Evolutionary conservation across 2,888 invertebrate species (phyloP).

Genomic region (Lysandra coridon): DNA sequence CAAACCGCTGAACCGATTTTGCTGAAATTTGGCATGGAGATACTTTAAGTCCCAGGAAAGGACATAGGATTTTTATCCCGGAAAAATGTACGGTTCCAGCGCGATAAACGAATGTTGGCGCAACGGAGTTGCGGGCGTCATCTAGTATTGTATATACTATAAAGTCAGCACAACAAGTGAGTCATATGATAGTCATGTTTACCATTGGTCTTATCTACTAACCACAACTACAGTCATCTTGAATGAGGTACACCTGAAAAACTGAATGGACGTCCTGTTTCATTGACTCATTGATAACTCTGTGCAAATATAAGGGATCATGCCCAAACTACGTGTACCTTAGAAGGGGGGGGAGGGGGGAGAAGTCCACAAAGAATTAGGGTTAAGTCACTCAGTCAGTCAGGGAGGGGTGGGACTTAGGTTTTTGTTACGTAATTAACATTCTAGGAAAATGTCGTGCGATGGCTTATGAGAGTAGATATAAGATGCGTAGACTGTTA

Average conservation of each 20-base stretch:
- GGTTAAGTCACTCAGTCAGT: neutral
- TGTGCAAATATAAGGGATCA: neutral
- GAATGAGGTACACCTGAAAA: constrained; percentile 1
- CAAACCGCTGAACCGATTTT: no score
- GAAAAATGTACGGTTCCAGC: no score
- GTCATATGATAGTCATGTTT: neutral
- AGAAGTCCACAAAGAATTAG: neutral
- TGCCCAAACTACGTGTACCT: neutral
- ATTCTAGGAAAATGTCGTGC: neutral
- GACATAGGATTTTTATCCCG: no score
- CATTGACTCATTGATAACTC: neutral
- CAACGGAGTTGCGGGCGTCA: no score
- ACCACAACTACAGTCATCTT: constrained; percentile 5
- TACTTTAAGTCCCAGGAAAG: no score
- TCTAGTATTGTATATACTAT: no score
- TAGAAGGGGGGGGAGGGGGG: neutral
- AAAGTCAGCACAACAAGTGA: neutral
- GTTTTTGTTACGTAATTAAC: no score
- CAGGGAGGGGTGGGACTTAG: neutral
- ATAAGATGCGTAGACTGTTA: no score
- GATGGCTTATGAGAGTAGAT: neutral
- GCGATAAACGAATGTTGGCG: no score
- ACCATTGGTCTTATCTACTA: neutral
- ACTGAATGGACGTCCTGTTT: neutral
- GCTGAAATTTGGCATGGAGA: no score